Conservation (phyloP, 2,113 vertebrate genomes). For the Chaenogobius annularis region DNA sequence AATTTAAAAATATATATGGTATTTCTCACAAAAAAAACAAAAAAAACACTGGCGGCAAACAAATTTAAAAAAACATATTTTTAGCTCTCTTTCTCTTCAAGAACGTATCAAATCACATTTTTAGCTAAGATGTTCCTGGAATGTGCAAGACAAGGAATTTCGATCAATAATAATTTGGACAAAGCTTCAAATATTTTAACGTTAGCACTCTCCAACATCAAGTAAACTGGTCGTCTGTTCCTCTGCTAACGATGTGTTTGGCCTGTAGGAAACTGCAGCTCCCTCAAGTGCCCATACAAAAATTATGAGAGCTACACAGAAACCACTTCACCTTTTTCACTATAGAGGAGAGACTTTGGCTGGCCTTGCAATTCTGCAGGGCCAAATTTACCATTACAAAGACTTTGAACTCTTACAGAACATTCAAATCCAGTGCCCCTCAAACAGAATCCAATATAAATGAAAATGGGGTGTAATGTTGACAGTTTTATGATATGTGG, state of each 20-base stretch:
- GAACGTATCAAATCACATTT: background rate
- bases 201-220: background rate
- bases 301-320: conserved; percentile 26
- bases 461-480: conserved; percentile 59
- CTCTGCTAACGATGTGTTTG: background rate
- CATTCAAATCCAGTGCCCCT: conserved; percentile 41
- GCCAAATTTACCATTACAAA: conserved; percentile 58
- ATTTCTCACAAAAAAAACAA: too few species aligned
- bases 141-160: background rate
- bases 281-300: conserved; percentile 19
- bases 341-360: conserved; percentile 16
- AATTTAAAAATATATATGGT: too few species aligned
- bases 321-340: conserved; percentile 21
- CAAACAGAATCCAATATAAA: conserved; percentile 60
- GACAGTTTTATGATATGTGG: conserved; percentile 54
- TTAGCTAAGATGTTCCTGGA: background rate
- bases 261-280: conserved; percentile 9
- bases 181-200: conserved; percentile 6
- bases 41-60: too few species aligned
- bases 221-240: background rate
- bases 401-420: conserved; percentile 41
- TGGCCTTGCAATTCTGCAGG: conserved; percentile 39
- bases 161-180: background rate
- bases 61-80: too few species aligned
- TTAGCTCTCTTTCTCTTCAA: background rate